phyloP scores from a whole-genome alignment of 1,140 invertebrate species.

The Dendroctonus valens region DNA sequence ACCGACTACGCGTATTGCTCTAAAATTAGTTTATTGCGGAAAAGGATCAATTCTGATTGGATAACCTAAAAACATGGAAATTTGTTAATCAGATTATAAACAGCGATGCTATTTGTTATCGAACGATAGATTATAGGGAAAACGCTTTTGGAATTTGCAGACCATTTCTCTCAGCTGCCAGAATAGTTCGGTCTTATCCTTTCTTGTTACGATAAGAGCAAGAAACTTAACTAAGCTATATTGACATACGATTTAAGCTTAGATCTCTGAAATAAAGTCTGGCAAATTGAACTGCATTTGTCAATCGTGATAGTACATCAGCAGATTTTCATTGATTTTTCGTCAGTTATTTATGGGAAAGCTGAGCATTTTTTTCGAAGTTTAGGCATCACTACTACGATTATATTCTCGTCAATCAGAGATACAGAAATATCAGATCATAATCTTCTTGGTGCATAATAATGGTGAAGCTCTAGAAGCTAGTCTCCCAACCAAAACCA shows the following conservation, averaged over 20 bases:
- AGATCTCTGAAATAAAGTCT: conserved; percentile 14
- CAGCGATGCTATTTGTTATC: conserved; percentile 38
- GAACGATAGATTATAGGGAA: conserved; percentile 35
- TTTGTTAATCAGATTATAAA: conserved; percentile 39
- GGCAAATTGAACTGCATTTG: conserved; percentile 2
- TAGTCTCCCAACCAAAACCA: too few species aligned
- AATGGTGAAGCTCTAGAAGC: too few species aligned
- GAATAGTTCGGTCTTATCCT: conserved; percentile 20
- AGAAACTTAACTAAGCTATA: conserved; percentile 19
- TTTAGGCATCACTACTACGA: too few species aligned
- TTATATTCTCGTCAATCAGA: too few species aligned
- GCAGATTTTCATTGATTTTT: too few species aligned
- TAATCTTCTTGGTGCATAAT: too few species aligned
- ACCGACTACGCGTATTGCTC: conserved; percentile 1
- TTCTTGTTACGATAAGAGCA: conserved; percentile 19
- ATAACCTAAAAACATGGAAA: conserved; percentile 34
- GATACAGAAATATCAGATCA: too few species aligned
- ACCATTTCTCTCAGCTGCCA: conserved; percentile 23
- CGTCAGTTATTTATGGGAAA: too few species aligned
- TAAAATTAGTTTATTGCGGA: conserved; percentile 7
- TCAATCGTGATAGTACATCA: too few species aligned
- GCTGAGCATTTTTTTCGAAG: too few species aligned
- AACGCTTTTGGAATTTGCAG: conserved; percentile 36
- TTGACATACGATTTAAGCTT: conserved; percentile 18
- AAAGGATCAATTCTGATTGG: conserved; percentile 32